Evolutionary conservation across 2,113 vertebrate species (phyloP).

Genomic region (Helogale parvula): DNA sequence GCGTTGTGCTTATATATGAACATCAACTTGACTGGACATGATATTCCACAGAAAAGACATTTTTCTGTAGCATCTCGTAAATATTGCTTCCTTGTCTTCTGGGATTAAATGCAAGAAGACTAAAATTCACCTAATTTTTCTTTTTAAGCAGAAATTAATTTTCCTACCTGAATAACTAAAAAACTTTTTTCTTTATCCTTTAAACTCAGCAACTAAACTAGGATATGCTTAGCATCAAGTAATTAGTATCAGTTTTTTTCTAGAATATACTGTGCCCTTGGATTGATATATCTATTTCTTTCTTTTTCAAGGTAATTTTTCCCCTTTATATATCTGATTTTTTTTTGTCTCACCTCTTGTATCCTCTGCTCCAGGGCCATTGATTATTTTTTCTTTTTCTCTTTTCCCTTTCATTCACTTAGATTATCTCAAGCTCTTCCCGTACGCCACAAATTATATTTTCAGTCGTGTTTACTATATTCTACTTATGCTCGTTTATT

Average conservation of each 20-base stretch:
- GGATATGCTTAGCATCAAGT: neutral
- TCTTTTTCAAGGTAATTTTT: neutral
- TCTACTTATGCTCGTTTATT: neutral
- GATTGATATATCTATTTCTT: neutral
- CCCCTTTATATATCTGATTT: neutral
- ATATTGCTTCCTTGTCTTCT: neutral
- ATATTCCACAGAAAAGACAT: neutral
- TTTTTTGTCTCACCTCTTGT: neutral
- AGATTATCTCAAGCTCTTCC: neutral
- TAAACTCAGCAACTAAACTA: conserved; percentile 9
- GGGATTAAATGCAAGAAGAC: neutral
- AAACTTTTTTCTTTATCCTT: neutral
- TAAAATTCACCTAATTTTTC: neutral
- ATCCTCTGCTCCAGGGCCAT: neutral
- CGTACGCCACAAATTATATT: neutral
- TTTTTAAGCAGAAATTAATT: conserved; percentile 4
- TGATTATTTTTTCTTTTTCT: neutral
- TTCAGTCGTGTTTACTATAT: conserved; percentile 4
- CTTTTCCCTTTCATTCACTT: conserved; percentile 17
- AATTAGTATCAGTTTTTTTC: neutral
- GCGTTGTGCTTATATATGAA: neutral
- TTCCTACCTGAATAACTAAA: conserved; percentile 9
- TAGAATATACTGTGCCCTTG: neutral
- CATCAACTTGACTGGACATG: neutral
- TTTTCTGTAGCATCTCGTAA: neutral